Conservation (phyloP, 2,888 invertebrate genomes). For the Bellardia pandia region DNA sequence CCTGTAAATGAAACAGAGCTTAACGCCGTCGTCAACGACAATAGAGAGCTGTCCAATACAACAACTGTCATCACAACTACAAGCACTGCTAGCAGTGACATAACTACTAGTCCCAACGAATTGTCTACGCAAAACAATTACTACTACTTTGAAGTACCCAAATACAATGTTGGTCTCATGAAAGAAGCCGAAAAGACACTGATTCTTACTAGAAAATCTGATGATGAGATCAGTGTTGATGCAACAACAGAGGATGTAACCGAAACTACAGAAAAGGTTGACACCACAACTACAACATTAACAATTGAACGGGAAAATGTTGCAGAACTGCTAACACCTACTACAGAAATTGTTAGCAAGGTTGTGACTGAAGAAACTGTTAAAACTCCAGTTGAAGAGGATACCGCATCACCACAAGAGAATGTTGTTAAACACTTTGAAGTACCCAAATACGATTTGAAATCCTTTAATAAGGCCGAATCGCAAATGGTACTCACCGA, state of each 20-base stretch:
- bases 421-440: constrained; percentile 22
- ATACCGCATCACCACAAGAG: background rate
- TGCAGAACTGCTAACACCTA: too few relatives aligned
- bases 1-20: background rate
- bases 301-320: too few relatives aligned
- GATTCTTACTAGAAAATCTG: constrained; percentile 8
- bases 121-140: constrained; percentile 15
- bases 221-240: background rate
- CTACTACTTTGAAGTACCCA: constrained; percentile 70
- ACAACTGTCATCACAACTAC: background rate
- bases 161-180: constrained; percentile 54
- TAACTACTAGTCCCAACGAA: background rate
- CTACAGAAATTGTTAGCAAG: background rate
- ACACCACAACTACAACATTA: too few relatives aligned
- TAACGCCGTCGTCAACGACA: background rate
- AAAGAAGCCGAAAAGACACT: constrained; percentile 48
- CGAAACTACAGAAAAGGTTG: background rate
- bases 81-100: background rate
- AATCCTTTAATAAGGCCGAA: constrained; percentile 33
- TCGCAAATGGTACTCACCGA: constrained; percentile 22
- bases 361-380: background rate
- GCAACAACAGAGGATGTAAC: background rate
- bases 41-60: constrained; percentile 1
- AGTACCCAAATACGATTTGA: constrained; percentile 28
- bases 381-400: background rate